These are phyloP conservation scores for Nematopogon swammerdamellus DNA, from an alignment of 2,888 invertebrate genomes.

Conservation along the genomic window DNA sequence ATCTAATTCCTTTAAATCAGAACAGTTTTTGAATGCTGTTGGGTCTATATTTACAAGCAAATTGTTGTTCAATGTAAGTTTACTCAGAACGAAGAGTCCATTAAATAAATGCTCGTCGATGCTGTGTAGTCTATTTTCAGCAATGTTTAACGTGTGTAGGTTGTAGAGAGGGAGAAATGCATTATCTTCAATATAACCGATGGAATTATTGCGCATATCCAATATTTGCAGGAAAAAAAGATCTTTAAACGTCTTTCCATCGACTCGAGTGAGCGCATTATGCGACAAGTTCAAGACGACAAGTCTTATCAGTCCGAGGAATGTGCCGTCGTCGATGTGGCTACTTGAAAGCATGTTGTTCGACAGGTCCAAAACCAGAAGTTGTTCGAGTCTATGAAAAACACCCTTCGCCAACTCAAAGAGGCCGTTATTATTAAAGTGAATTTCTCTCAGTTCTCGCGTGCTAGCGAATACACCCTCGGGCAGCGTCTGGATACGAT, in stretches of 20 bases:
- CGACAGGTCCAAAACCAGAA: constrained; percentile 79
- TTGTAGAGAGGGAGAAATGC: constrained; percentile 86
- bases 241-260: constrained; percentile 82
- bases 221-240: constrained; percentile 82
- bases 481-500: constrained; percentile 77
- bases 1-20: constrained; percentile 84
- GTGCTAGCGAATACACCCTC: constrained; percentile 78
- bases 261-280: constrained; percentile 81
- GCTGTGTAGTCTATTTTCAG: constrained; percentile 81
- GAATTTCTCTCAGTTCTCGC: constrained; percentile 77
- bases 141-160: constrained; percentile 83
- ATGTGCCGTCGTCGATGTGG: constrained; percentile 81
- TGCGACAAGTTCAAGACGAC: constrained; percentile 83
- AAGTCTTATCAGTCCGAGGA: constrained; percentile 78
- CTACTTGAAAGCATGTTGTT: constrained; percentile 82
- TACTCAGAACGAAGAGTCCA: constrained; percentile 78
- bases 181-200: constrained; percentile 85
- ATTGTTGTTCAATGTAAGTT: constrained; percentile 84
- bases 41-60: constrained; percentile 74
- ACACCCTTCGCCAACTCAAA: constrained; percentile 78
- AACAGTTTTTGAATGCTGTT: constrained; percentile 83
- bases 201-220: constrained; percentile 81
- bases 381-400: constrained; percentile 79
- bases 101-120: constrained; percentile 80
- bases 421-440: constrained; percentile 81